phyloP scores from a whole-genome alignment of 2,113 vertebrate species.

The Arothron firmamentum region DNA sequence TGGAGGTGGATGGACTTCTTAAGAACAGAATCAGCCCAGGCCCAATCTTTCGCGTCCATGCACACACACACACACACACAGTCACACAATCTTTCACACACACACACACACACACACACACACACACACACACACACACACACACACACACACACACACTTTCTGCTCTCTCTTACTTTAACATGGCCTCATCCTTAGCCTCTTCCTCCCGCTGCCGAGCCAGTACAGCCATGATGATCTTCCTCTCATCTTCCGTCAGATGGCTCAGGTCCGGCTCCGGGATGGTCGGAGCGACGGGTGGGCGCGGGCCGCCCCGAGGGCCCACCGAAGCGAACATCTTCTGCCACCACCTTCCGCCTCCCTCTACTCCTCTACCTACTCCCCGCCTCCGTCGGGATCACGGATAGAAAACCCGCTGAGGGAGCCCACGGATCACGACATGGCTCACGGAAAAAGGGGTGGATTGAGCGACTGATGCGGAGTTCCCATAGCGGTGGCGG shows the following conservation, averaged over 20 bases:
- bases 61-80: conserved; percentile 7
- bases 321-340: conserved; percentile 93
- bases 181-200: conserved; percentile 96
- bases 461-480: conserved; percentile 74
- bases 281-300: conserved; percentile 88
- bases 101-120: conserved; percentile 3
- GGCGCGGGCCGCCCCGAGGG: conserved; percentile 90
- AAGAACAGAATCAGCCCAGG: conserved; percentile 38
- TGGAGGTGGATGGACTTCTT: conserved; percentile 41
- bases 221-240: conserved; percentile 99
- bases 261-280: conserved; percentile 98
- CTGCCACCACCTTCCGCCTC: conserved; percentile 49
- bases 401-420: conserved; percentile 73
- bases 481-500: conserved; percentile 77
- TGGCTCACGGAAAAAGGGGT: conserved; percentile 78
- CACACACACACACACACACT: neutral
- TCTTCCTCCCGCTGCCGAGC: conserved; percentile 96
- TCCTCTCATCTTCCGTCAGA: conserved; percentile 97
- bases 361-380: conserved; percentile 26
- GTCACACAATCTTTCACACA: too few species aligned
- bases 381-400: conserved; percentile 75
- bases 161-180: conserved; percentile 84
- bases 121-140: conserved; percentile 5
- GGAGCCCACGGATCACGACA: conserved; percentile 81
- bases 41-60: conserved; percentile 18